Percentiles rank a stretch among this genome's conserved stretches.
phyloP scores from a whole-genome alignment of 2,888 invertebrate genomes.

The Macrostomum cliftonense region DNA sequence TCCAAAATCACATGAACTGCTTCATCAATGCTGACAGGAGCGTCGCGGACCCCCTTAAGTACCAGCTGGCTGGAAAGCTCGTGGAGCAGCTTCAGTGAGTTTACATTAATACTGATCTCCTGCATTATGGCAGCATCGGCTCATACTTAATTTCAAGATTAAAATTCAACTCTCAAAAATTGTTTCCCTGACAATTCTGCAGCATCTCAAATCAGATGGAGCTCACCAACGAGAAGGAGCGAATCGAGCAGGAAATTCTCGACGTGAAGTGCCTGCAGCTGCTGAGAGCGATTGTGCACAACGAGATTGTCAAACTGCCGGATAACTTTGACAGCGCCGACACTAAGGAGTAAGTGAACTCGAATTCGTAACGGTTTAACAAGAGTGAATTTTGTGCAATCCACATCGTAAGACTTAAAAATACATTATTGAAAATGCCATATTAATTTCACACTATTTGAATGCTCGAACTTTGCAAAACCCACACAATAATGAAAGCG shows the following conservation, averaged over 20 bases:
- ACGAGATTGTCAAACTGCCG: slow-evolving; percentile 29
- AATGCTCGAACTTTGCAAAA: too few species aligned
- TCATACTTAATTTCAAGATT: too few species aligned
- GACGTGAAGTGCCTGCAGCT: slow-evolving; percentile 34
- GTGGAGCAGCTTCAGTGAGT: slow-evolving; percentile 24
- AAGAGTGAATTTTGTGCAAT: too few species aligned
- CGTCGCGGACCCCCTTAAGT: slow-evolving; percentile 11
- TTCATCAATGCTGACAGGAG: slow-evolving; percentile 16
- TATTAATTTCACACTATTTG: too few species aligned
- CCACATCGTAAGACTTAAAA: too few species aligned
- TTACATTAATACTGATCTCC: too few species aligned
- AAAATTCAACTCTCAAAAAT: too few species aligned
- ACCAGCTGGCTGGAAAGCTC: slow-evolving; percentile 23
- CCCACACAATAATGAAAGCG: too few species aligned
- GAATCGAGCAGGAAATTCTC: slow-evolving; percentile 24
- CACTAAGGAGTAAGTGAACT: slow-evolving; percentile 1
- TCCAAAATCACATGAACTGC: slow-evolving; percentile 27
- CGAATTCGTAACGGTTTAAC: too few species aligned
- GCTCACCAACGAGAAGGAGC: slow-evolving; percentile 24
- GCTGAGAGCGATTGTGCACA: slow-evolving; percentile 28
- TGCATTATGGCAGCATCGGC: too few species aligned
- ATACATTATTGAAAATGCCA: too few species aligned
- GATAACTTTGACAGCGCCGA: slow-evolving; percentile 4
- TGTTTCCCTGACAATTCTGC: too few species aligned
- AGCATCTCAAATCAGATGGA: slow-evolving; percentile 25